Conservation (phyloP, 2,113 vertebrate genomes). For the Maccullochella peelii region DNA sequence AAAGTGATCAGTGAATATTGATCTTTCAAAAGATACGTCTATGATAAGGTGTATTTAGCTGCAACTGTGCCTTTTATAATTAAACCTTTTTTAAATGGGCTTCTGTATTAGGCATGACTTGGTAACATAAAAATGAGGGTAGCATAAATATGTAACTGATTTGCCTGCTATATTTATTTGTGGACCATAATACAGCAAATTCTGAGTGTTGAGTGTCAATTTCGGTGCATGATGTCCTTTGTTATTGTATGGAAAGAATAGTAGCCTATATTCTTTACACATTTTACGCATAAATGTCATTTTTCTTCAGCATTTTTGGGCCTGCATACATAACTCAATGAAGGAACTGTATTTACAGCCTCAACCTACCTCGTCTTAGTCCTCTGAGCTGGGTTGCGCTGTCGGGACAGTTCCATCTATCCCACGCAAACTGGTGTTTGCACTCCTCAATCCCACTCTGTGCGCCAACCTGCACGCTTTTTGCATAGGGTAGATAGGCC, state of each 20-base stretch:
- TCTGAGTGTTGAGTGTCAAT: neutral
- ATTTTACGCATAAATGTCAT: neutral
- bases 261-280: neutral
- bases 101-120: neutral
- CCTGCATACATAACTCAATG: neutral
- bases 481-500: constrained; percentile 92
- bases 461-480: constrained; percentile 91
- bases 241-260: neutral
- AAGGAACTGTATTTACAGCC: neutral
- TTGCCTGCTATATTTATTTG: neutral
- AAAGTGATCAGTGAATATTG: neutral
- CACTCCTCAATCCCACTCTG: constrained; percentile 93
- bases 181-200: neutral
- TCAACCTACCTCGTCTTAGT: constrained; percentile 87
- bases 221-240: neutral
- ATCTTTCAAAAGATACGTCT: neutral
- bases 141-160: neutral
- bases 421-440: constrained; percentile 96
- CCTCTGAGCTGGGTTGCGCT: constrained; percentile 91
- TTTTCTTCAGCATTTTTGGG: no score
- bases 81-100: no score
- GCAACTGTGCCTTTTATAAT: neutral
- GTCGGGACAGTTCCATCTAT: constrained; percentile 97
- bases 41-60: no score
- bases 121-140: neutral